phyloP scores from a whole-genome alignment of 2,888 invertebrate genomes.

The Tiliacea citrago region DNA sequence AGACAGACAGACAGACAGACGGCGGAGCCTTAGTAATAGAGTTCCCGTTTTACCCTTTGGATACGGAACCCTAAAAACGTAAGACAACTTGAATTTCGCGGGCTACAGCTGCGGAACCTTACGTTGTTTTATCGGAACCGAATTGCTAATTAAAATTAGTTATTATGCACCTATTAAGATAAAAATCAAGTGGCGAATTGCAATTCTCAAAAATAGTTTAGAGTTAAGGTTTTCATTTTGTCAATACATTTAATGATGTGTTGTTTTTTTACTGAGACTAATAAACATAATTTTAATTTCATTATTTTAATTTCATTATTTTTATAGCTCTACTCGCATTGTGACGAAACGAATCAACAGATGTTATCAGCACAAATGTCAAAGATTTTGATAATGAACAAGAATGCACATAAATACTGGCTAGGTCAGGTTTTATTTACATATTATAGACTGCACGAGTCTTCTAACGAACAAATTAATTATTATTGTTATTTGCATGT shows the following conservation, averaged over 20 bases:
- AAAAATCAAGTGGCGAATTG: not conserved
- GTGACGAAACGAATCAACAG: not conserved
- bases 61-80: too few relatives aligned
- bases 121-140: not conserved
- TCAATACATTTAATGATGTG: not conserved
- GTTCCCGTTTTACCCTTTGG: too few relatives aligned
- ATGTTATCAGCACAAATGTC: constrained; percentile 32
- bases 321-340: not conserved
- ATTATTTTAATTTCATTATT: not conserved
- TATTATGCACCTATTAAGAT: not conserved
- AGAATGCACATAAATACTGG: not conserved
- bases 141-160: not conserved
- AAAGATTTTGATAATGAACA: not conserved
- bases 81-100: too few relatives aligned
- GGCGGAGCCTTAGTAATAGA: too few relatives aligned
- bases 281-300: not conserved
- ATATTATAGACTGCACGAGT: constrained; percentile 1
- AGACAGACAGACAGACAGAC: too few relatives aligned
- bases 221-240: not conserved
- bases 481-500: not conserved
- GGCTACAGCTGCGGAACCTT: too few relatives aligned
- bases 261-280: not conserved
- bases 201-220: not conserved
- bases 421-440: constrained; percentile 19
- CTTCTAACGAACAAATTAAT: not conserved